Evolutionary conservation across 2,888 invertebrate genomes (phyloP).

Genomic region (Auanema sp.): DNA sequence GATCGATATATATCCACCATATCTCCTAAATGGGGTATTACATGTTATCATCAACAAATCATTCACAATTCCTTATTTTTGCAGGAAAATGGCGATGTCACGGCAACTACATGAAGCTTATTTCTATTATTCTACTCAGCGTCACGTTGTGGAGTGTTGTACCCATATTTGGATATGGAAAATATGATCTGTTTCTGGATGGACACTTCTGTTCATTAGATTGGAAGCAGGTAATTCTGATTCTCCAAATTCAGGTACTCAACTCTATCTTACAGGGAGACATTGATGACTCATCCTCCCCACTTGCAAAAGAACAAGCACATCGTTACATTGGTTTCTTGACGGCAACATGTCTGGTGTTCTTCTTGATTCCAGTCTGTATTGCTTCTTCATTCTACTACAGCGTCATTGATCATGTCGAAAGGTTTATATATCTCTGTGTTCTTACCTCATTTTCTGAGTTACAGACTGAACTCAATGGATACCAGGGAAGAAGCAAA

Average conservation of each 20-base stretch:
- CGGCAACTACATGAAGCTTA: slow-evolving; percentile 39
- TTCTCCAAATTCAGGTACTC: background rate
- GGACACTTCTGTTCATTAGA: slow-evolving; percentile 48
- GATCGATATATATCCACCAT: slow-evolving; percentile 51
- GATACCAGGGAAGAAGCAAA: slow-evolving; percentile 33
- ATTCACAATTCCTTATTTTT: slow-evolving; percentile 1
- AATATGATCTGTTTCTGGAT: slow-evolving; percentile 39
- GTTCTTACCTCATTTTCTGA: slow-evolving; percentile 7
- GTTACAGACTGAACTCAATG: slow-evolving; percentile 26
- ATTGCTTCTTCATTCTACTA: slow-evolving; percentile 48
- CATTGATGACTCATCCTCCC: slow-evolving; percentile 27
- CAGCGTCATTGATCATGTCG: slow-evolving; percentile 46
- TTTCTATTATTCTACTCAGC: slow-evolving; percentile 25
- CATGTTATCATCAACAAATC: background rate
- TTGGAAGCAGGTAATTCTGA: slow-evolving; percentile 37
- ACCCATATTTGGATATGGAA: slow-evolving; percentile 44
- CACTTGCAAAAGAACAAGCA: slow-evolving; percentile 16
- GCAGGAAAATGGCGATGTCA: slow-evolving; percentile 41
- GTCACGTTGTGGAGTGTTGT: slow-evolving; percentile 37
- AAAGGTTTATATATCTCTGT: slow-evolving; percentile 25
- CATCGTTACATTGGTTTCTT: slow-evolving; percentile 49
- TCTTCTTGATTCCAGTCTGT: slow-evolving; percentile 52
- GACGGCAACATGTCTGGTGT: slow-evolving; percentile 50
- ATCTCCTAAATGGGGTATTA: slow-evolving; percentile 47
- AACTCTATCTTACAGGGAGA: slow-evolving; percentile 25